Conservation (phyloP, 2,113 vertebrate genomes). For the Lophura nycthemera region DNA sequence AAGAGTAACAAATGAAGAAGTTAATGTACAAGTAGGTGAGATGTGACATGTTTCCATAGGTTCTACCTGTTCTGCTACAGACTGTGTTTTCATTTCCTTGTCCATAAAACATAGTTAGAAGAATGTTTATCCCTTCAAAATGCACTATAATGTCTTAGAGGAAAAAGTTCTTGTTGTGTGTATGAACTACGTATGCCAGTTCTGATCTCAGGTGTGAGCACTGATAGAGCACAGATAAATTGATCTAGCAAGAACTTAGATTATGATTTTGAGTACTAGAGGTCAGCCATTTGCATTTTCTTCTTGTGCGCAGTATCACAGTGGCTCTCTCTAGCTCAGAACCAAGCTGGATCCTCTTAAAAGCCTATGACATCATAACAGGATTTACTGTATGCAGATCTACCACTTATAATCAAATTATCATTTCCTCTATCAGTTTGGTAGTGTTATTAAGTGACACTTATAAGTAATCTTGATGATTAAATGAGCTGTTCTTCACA, state of each 20-base stretch:
- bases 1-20: neutral
- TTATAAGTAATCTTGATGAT: conserved; percentile 53
- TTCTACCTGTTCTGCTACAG: neutral
- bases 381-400: conserved; percentile 19
- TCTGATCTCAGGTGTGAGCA: neutral
- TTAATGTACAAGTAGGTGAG: neutral
- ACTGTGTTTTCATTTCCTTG: neutral
- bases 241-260: neutral
- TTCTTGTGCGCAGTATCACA: neutral
- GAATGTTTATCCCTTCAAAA: neutral
- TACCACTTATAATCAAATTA: conserved; percentile 36
- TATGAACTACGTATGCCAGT: neutral
- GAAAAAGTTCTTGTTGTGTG: neutral
- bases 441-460: conserved; percentile 51
- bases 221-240: neutral
- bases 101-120: neutral
- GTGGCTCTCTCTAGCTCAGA: neutral
- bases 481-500: conserved; percentile 38
- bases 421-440: conserved; percentile 29
- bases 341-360: conserved; percentile 1
- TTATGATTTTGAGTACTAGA: neutral
- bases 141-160: neutral
- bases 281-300: neutral
- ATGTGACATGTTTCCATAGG: neutral
- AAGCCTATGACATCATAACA: neutral